These are phyloP conservation scores for Sciurus vulgaris DNA, from an alignment of 2,797 vertebrate genomes.

Conservation along the genomic window DNA sequence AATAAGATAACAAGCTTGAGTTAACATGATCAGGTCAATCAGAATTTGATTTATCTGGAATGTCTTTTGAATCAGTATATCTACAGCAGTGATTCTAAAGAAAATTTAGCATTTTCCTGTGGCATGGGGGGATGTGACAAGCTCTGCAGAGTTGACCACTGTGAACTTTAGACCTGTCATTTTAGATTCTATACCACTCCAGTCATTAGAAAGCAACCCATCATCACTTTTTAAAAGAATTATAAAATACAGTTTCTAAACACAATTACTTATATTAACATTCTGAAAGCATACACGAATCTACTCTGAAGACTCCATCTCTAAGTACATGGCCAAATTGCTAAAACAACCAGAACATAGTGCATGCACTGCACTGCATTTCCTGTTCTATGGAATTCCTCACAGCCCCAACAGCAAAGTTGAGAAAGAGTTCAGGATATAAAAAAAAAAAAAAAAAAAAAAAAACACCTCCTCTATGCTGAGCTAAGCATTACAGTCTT, in stretches of 20 bases:
- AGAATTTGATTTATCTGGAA: conserved; percentile 26
- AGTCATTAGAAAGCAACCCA: not conserved
- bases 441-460: not conserved
- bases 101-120: not conserved
- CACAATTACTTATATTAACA: not conserved
- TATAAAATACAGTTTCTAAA: conserved; percentile 19
- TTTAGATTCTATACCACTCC: conserved; percentile 12
- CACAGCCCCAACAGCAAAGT: not conserved
- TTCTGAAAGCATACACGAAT: not conserved
- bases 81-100: not conserved
- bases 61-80: conserved; percentile 31
- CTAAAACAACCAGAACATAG: not conserved
- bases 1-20: conserved; percentile 44
- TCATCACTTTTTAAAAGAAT: not conserved
- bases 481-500: not conserved
- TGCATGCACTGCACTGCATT: too few relatives aligned
- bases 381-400: not conserved
- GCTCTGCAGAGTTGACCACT: not conserved
- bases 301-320: not conserved
- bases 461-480: not conserved
- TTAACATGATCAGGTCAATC: conserved; percentile 39
- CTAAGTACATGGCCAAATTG: not conserved
- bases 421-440: not conserved
- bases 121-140: not conserved
- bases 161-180: not conserved